These are phyloP conservation scores for Clarias gariepinus DNA, from an alignment of 2,113 vertebrate species.

Conservation along the genomic window DNA sequence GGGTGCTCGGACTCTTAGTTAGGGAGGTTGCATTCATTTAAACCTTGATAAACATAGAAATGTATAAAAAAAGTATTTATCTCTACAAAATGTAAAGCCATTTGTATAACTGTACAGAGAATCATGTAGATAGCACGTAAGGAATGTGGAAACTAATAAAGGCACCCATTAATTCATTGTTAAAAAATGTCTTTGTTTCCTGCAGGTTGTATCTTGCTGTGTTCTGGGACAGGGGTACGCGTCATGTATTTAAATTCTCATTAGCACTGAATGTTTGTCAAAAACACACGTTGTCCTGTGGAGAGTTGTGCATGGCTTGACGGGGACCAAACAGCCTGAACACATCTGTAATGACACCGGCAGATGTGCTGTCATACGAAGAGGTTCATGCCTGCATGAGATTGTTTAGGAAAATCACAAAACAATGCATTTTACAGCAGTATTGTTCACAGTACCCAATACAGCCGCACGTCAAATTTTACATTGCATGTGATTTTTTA, in stretches of 20 bases:
- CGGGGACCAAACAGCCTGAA: conserved; percentile 19
- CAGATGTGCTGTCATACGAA: not conserved
- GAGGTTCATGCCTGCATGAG: not conserved
- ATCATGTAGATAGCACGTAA: not conserved
- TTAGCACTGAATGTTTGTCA: conserved; percentile 27
- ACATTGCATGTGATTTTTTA: not conserved
- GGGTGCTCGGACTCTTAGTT: not conserved
- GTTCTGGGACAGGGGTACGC: not conserved
- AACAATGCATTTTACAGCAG: not conserved
- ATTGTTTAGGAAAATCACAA: not conserved
- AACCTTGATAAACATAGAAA: not conserved
- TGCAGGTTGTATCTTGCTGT: conserved; percentile 5
- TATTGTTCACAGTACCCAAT: not conserved
- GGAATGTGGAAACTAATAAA: not conserved
- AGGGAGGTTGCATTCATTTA: not conserved
- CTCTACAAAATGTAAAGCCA: not conserved
- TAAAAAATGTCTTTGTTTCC: not conserved
- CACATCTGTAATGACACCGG: not conserved
- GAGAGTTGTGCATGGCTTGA: conserved; percentile 1
- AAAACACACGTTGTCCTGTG: not conserved
- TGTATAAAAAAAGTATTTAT: not conserved
- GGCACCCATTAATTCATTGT: not conserved
- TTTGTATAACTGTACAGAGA: not conserved
- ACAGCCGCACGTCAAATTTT: not conserved
- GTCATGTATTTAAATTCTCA: conserved; percentile 9